These are phyloP conservation scores for Eupleurogrammus muticus DNA, from an alignment of 2,797 vertebrate genomes.

Conservation along the genomic window DNA sequence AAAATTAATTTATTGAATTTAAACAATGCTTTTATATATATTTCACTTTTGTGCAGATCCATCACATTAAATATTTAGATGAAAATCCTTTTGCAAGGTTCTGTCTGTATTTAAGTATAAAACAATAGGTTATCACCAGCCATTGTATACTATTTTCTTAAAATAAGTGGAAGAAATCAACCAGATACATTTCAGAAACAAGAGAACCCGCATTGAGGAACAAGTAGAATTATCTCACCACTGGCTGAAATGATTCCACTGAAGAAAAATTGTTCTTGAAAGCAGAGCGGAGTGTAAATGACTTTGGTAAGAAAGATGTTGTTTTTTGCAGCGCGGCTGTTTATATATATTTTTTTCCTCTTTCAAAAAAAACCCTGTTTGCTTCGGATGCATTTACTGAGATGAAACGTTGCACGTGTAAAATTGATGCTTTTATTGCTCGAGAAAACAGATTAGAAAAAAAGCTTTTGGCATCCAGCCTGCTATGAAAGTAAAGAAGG, in stretches of 20 bases:
- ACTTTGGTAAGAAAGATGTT: neutral
- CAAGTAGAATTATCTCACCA: neutral
- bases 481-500: neutral
- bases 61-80: no score
- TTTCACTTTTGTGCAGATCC: no score
- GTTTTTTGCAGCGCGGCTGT: neutral
- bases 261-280: neutral
- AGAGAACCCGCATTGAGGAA: neutral
- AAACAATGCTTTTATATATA: no score
- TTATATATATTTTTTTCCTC: neutral
- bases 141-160: no score
- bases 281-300: neutral
- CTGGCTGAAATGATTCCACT: neutral
- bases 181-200: neutral
- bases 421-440: neutral
- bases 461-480: neutral
- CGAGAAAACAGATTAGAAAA: neutral
- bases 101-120: no score
- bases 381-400: neutral
- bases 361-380: neutral
- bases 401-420: neutral
- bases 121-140: no score
- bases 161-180: neutral
- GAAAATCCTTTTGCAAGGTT: no score
- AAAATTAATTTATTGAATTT: no score